Evolutionary conservation across 2,113 vertebrate species (phyloP), one percentile per base, ranked within the genome.

Genomic region (Tyto alba): DNA sequence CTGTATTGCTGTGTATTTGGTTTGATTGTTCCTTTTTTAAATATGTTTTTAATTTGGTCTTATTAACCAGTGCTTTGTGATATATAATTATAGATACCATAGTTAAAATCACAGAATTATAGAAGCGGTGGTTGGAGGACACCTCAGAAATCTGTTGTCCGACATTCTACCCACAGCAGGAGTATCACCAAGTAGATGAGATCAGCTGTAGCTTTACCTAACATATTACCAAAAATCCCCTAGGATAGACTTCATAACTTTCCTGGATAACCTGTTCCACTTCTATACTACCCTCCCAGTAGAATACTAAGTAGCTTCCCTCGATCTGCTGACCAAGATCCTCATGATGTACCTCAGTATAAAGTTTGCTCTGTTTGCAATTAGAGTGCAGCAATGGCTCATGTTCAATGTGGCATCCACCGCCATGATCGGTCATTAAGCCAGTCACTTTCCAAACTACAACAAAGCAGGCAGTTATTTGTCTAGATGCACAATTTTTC

Each of bases 351-450:
- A 38, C 7, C 27, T 64, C 83, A 72, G 4, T 9, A 13, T 17
- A 55, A 62, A 63, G 6, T 55, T 67, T 87, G 29, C 26, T 88
- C 32, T 19, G 26, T 66, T 67, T 86, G 41, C 60, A 66, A 6
- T 23, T 10, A 38, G 45, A 45, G 18, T 13, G n/a, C 34, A 48
- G 11, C 2, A 0, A 3, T 32, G 43, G 71, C 30, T 85, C 32
- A 0, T 26, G 30, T 48, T 69, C 71, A 85, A 0, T 27, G 36
- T 55, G 50, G 11, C 52, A 74, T 20, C 23, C 13, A 16, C 55
- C 3, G 2, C 30, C 52, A 29, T 0, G 0, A 5, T 7, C 29
- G 43, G 45, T 48, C 72, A 41, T 2, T 23, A 62, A 76, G 30
- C 13, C 25, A 14, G 29, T n/a, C 30, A 40, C 18, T 68, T 73